These are phyloP conservation scores for Helicoverpa zea DNA, from an alignment of 1,140 invertebrate genomes.

Conservation along the genomic window DNA sequence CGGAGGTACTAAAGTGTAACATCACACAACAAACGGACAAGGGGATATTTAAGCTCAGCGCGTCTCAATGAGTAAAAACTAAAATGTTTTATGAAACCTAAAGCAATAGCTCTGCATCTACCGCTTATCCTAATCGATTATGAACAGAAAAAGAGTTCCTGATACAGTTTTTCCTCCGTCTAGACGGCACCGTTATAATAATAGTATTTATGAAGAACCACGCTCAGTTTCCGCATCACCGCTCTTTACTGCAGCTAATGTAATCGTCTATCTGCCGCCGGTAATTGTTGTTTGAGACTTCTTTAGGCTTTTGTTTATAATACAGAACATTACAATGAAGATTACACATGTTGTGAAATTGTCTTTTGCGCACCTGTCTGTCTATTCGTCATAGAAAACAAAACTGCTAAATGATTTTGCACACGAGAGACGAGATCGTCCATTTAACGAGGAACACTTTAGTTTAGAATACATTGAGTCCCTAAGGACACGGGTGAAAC, in stretches of 20 bases:
- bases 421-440: no score
- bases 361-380: no score
- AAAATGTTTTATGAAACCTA: background rate
- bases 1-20: no score
- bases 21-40: background rate
- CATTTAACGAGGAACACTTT: no score
- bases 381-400: no score
- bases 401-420: no score
- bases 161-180: conserved; percentile 42
- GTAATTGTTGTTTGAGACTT: conserved; percentile 30
- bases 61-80: background rate
- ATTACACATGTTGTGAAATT: background rate
- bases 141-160: conserved; percentile 29
- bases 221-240: conserved; percentile 22
- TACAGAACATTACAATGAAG: background rate
- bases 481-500: no score
- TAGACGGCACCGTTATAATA: conserved; percentile 50
- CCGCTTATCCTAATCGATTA: conserved; percentile 6
- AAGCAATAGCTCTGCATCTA: background rate
- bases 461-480: no score
- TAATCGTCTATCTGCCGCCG: conserved; percentile 5
- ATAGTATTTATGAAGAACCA: conserved; percentile 35
- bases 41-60: no score
- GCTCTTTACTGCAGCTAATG: background rate
- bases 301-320: conserved; percentile 4